A percentile compares a stretch with the other conserved stretches of the same genome.
Evolutionary conservation across 2,888 invertebrate genomes (phyloP).

Genomic region (Helicoverpa assulta): DNA sequence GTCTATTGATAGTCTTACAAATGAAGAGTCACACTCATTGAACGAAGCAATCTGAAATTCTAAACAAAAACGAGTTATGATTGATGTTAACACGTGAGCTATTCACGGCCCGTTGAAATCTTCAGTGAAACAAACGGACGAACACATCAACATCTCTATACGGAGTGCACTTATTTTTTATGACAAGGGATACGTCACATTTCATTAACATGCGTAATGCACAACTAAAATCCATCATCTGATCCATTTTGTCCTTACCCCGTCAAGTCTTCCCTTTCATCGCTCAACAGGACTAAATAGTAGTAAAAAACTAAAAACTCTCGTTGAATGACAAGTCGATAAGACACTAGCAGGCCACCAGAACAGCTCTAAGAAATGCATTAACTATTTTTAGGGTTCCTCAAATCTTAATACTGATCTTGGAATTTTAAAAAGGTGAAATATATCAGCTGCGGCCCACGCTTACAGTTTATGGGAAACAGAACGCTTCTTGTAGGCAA

Average conservation of each 20-base stretch:
- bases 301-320: slow-evolving; percentile 74
- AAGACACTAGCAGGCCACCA: slow-evolving; percentile 76
- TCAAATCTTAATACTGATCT: slow-evolving; percentile 62
- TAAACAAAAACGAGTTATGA: slow-evolving; percentile 14
- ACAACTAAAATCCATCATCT: slow-evolving; percentile 56
- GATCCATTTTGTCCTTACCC: slow-evolving; percentile 56
- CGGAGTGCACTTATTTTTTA: slow-evolving; percentile 41
- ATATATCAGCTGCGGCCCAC: slow-evolving; percentile 55
- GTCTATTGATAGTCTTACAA: neutral
- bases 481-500: slow-evolving; percentile 13
- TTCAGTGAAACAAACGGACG: slow-evolving; percentile 28
- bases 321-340: slow-evolving; percentile 83
- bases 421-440: slow-evolving; percentile 59
- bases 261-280: slow-evolving; percentile 60
- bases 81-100: slow-evolving; percentile 8
- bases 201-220: slow-evolving; percentile 47
- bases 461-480: slow-evolving; percentile 35
- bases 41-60: slow-evolving; percentile 1
- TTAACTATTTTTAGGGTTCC: slow-evolving; percentile 78
- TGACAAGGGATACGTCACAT: slow-evolving; percentile 32
- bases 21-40: neutral
- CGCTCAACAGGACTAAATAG: slow-evolving; percentile 57
- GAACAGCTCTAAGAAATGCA: slow-evolving; percentile 81
- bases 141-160: slow-evolving; percentile 41
- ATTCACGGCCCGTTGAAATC: slow-evolving; percentile 31